Base-by-base conservation (phyloP, 2,888 invertebrate genomes). In the Cephus runcator region DNA sequence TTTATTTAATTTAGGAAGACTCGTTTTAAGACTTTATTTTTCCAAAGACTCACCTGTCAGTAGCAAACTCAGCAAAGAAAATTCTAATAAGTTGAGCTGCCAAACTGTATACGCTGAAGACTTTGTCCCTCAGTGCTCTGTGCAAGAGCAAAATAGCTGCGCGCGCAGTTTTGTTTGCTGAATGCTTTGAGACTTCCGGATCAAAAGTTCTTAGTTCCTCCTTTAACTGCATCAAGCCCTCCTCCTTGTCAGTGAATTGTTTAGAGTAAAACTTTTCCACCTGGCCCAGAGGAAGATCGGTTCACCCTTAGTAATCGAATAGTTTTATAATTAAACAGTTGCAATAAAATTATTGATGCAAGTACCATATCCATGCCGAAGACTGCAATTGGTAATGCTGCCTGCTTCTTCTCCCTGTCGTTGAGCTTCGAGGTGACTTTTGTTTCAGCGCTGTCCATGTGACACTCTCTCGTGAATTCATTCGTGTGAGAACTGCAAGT, bases 241-340 rank as follows among this genome's bases (percentile, higher is more conserved):
- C 97, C 89, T 97, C 97, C 88, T 97, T 97, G 90, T 97, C 97
- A 73, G 97, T 94, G 91, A 96, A 98, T 90, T 96, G 97, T 87
- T 97, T 97, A 9, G 97, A 97, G 91, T 96, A 97, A 91, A 97
- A 97, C 88, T 96, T 96, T 91, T 98, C 97, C 3, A 98, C 96
- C 96, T 96, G 87, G 12, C 2, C 56, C 56, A 83, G 76, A 81
- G 73, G 71, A 73, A 74, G 12, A 75, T 30, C 35, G 31, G 6
- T 36, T 56, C 36, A 15, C 23, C 34, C 36, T 73, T 76, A 31
- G 76, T n/a, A 34, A 69, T 69, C 36, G n/a, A 15, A 36, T 23
- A 56, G 56, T 23, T 56, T 56, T 56, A 56, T 9, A 23, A 56
- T 34, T 35, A 68, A 78, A 68, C 34, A 33, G 69, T 40, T 31